Conservation (phyloP, 2,797 vertebrate species). For the Coregonus ussuriensis region DNA sequence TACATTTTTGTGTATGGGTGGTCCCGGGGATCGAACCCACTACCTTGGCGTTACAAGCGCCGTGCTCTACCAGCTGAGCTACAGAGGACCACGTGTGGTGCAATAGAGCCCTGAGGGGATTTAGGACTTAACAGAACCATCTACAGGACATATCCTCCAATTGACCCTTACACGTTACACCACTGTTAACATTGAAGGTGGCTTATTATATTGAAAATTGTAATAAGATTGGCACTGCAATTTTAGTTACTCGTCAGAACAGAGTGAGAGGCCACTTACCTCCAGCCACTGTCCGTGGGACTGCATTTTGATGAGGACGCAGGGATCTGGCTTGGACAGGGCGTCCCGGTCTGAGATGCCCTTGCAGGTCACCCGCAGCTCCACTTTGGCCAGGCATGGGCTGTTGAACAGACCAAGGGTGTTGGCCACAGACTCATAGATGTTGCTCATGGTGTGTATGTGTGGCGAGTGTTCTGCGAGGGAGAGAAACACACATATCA, state of each 20-base stretch:
- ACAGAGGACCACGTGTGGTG: too few species aligned
- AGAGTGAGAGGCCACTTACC: conserved; percentile 67
- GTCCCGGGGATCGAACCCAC: too few species aligned
- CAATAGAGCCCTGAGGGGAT: too few species aligned
- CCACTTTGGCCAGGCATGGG: conserved; percentile 93
- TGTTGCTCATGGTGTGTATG: conserved; percentile 88
- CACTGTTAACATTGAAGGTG: too few species aligned
- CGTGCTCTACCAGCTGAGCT: too few species aligned
- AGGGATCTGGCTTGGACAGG: conserved; percentile 93
- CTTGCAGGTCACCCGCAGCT: conserved; percentile 90
- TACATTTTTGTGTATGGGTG: too few species aligned
- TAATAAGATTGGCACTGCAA: background rate
- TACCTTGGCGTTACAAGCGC: too few species aligned
- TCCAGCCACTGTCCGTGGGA: conserved; percentile 96
- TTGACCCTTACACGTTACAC: too few species aligned
- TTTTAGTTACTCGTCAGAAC: background rate
- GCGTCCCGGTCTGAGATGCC: conserved; percentile 92
- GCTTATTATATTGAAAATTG: too few species aligned
- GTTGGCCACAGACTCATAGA: conserved; percentile 92
- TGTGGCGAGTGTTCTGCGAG: conserved; percentile 39
- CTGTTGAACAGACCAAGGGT: conserved; percentile 92
- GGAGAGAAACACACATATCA: conserved; percentile 10
- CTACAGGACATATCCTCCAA: too few species aligned
- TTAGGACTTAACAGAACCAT: too few species aligned
- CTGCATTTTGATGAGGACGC: conserved; percentile 93